Base-by-base conservation (phyloP, 2,113 vertebrate species). In the Nettapus auritus region DNA sequence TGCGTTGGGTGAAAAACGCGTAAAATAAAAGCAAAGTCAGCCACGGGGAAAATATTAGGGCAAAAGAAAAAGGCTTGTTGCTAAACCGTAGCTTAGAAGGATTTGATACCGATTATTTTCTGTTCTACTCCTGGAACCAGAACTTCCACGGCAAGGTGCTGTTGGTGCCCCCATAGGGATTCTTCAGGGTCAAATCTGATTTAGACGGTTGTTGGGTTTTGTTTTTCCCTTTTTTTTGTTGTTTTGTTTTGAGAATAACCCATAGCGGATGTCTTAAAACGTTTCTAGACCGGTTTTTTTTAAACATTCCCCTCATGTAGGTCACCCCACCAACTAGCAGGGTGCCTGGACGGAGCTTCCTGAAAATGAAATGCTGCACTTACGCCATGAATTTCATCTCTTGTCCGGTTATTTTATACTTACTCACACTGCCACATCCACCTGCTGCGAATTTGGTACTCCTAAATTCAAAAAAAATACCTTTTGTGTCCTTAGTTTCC, bases 401-500 rank as follows among this genome's bases (percentile, higher is more conserved):
- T 55, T 26, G 11, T 14, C 25, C 20, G 6, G 4, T 57, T 34
- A 25, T 62, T 80, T 79, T 44, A 48, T 16, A 42, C 42, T 42
- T 8, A 73, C 42, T 42, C 7, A 73, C 26, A 3, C 22, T 23
- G 22, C 38, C 64, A 86, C 8, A 80, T 7, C 29, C 48, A 77
- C 76, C 3, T 21, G 23, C 9, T n/a, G 11, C 0, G 0, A 40
- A 16, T 44, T 55, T 28, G 10, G 12, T 14, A 67, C 18, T 6
- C 79, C 56, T 2, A 73, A 60, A 62, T 3, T 6, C 2, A 29
- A 38, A 57, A 22, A 60, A 38, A 25, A 56, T 95, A 99, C 99
- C 99, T 98, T 98, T 99, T 0, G 99, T 99, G 2, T 98, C 98
- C 84, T 98, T 98, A 1, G 97, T 99, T 97, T 99, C 99, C 89